Percentiles rank a stretch among this genome's conserved stretches.
Evolutionary conservation across 1,140 invertebrate species (phyloP).

Genomic region (Eurosta solidaginis): DNA sequence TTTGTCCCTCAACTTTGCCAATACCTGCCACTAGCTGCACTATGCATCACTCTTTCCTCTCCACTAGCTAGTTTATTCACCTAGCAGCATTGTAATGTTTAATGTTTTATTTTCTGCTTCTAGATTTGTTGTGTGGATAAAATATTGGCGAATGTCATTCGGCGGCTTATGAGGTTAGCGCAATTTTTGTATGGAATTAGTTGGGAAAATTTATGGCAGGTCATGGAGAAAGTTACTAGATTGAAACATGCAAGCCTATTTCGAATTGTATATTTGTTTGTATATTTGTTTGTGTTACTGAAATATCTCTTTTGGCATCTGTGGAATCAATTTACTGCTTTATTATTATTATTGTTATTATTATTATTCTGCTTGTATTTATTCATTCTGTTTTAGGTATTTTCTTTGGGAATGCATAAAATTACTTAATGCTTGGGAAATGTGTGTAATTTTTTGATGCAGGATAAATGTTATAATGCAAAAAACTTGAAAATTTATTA

Average conservation of each 20-base stretch:
- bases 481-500: too few species aligned
- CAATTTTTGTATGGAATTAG: conserved; percentile 19
- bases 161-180: not conserved
- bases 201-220: conserved; percentile 26
- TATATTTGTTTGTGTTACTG: conserved; percentile 36
- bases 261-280: conserved; percentile 57
- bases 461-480: conserved; percentile 20
- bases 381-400: not conserved
- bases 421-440: conserved; percentile 18
- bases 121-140: conserved; percentile 27
- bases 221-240: conserved; percentile 28
- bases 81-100: not conserved
- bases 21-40: not conserved
- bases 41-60: not conserved
- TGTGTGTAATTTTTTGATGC: conserved; percentile 14
- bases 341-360: conserved; percentile 1
- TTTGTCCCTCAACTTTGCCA: not conserved
- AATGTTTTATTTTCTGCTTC: too few species aligned
- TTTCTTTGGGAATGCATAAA: conserved; percentile 34
- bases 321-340: conserved; percentile 32
- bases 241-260: conserved; percentile 49
- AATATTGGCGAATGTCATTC: conserved; percentile 23
- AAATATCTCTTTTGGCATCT: conserved; percentile 31
- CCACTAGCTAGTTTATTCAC: not conserved
- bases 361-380: not conserved